Base-by-base conservation (phyloP, 2,113 vertebrate genomes). In the Scatophagus argus region DNA sequence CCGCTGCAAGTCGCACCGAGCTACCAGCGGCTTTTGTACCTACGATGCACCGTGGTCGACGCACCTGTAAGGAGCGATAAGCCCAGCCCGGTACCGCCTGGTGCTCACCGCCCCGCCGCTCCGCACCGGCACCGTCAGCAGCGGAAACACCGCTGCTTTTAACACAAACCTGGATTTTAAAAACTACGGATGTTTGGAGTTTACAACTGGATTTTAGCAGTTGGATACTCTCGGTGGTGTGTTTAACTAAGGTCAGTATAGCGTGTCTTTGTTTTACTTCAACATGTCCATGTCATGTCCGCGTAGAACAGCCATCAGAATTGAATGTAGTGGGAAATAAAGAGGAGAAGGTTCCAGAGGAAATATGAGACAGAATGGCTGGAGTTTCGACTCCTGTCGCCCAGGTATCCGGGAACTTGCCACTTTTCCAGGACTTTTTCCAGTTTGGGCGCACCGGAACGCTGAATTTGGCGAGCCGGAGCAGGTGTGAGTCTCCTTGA, bases 161-260 rank as follows among this genome's bases (percentile, higher is more conserved):
- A 47, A 32, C 56, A 21, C 32, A 69, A 91, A 27, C 61, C 70
- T 90, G 92, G 92, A 94, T 83, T 84, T 79, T 63, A 74, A 69
- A 52, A 58, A 62, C 47, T 64, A 9, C 67, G 16, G 49, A 62
- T 77, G 60, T 73, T 71, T 85, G 91, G 90, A 93, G 54, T 89
- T 87, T 85, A 82, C 62, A 70, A 54, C 87, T 82, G 93, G 93
- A 94, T 95, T 87, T 78, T 87, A 74, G 65, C 85, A 82, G 39
- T 70, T 91, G 92, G 85, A 94, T 86, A 83, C 81, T 90, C 25
- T 81, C 19, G 68, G 19, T 47, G 62, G 52, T 74, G 46, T 82
- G 70, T 71, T 74, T 51, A 59, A 72, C 81, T 87, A 78, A 95
- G 94, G 94, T 95, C 91, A 94, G 94, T 94, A n/a, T n/a, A 47